Percentiles rank a stretch among this genome's conserved stretches.
Evolutionary conservation across 2,797 vertebrate species (phyloP).

Genomic region (Sparidentex hasta): DNA sequence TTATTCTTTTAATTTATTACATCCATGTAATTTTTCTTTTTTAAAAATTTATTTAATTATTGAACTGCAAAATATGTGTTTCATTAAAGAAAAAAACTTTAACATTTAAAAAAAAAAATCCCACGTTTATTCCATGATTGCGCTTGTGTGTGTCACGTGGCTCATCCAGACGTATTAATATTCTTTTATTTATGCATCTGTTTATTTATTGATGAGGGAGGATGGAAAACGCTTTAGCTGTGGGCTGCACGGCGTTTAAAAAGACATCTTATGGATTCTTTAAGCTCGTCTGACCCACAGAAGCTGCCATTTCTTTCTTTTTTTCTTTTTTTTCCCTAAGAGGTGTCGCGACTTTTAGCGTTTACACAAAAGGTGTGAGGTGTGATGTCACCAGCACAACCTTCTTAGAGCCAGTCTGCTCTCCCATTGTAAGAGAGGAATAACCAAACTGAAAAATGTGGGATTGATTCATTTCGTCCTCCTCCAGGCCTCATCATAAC

Average conservation of each 20-base stretch:
- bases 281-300: slow-evolving; percentile 17
- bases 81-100: slow-evolving; percentile 94
- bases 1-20: slow-evolving; percentile 90
- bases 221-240: slow-evolving; percentile 78
- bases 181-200: slow-evolving; percentile 79
- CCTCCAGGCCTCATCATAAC: slow-evolving; percentile 56
- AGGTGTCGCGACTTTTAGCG: background rate
- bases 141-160: slow-evolving; percentile 49
- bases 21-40: slow-evolving; percentile 88
- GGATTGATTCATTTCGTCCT: slow-evolving; percentile 35
- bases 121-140: slow-evolving; percentile 81
- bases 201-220: slow-evolving; percentile 81
- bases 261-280: slow-evolving; percentile 41
- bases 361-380: slow-evolving; percentile 17
- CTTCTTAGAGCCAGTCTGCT: background rate
- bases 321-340: background rate
- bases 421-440: slow-evolving; percentile 27
- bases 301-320: slow-evolving; percentile 4
- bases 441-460: slow-evolving; percentile 34
- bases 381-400: slow-evolving; percentile 27
- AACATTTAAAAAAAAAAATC: slow-evolving; percentile 86
- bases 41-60: slow-evolving; percentile 93
- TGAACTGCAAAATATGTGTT: slow-evolving; percentile 96
- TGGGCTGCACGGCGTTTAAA: slow-evolving; percentile 64
- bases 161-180: slow-evolving; percentile 74